Evolutionary conservation across 2,888 invertebrate genomes (phyloP), one percentile per base, ranked within the genome.

Genomic region (Drosophila emarginata): DNA sequence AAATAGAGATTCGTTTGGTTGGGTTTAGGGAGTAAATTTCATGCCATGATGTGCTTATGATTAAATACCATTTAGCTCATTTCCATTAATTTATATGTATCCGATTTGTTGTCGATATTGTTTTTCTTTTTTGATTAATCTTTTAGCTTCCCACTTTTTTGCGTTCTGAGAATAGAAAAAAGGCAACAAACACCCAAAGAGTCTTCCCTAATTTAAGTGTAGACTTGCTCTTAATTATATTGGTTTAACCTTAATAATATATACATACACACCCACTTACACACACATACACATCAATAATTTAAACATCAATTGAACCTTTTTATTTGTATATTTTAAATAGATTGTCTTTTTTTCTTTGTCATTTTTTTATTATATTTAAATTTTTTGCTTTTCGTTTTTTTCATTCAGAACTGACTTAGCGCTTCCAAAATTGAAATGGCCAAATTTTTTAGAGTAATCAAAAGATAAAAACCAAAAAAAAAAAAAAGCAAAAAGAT

Each of bases 381-480:
- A 52, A 59, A 73, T 67, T 73, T 52, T 67, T 75, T 65, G 68
- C 62, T 64, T 77, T 80, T 80, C 76, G 54, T 40, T 61, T 72
- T 74, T 59, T 63, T 64, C 59, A 71, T 77, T 83, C 65, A 69
- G 84, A 83, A 83, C 88, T 83, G 87, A 87, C 79, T 90, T 89
- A 90, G 91, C 91, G 91, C 91, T 91, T 91, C 91, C 91, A 91
- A 81, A 91, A 81, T 84, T 84, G 85, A 87, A 90, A 91, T 91
- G 89, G 91, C 91, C 91, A 91, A 91, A 91, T 91, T 90, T 89
- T 83, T 86, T 89, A 84, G 81, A 57, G 61, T 64, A 69, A 71
- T 69, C 53, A 66, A 67, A 67, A 64, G 32, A 61, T 70, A 67
- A 67, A 60, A 51, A 40, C 40, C 40, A 45, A 45, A 45, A 45